A percentile compares a stretch with the other conserved stretches of the same genome.
Evolutionary conservation across 2,797 vertebrate species (phyloP).

Genomic region (Eulemur rubriventer): DNA sequence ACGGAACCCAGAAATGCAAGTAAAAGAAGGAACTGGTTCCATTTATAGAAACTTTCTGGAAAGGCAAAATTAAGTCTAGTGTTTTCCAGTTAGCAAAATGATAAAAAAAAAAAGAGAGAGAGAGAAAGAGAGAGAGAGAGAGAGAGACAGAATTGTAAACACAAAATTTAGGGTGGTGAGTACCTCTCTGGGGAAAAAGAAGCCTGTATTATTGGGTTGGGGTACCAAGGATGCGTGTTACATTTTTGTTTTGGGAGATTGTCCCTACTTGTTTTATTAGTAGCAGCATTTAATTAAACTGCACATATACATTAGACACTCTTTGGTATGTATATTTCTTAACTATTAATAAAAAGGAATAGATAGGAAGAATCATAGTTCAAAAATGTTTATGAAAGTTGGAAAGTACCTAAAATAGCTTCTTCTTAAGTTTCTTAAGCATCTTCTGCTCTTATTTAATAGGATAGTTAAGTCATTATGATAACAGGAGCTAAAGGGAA

Average conservation of each 20-base stretch:
- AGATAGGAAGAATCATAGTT: not conserved
- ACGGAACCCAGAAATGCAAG: not conserved
- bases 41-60: not conserved
- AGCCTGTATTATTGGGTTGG: not conserved
- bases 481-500: not conserved
- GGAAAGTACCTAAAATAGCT: not conserved
- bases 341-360: not conserved
- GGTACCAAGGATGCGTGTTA: not conserved
- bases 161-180: not conserved
- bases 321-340: not conserved
- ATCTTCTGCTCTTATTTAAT: not conserved
- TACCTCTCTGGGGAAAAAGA: not conserved
- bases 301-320: not conserved
- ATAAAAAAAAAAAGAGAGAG: not conserved
- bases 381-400: not conserved
- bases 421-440: not conserved
- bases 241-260: not conserved
- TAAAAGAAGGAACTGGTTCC: not conserved
- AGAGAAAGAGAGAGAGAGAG: not conserved
- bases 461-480: not conserved
- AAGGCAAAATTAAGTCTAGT: not conserved
- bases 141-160: not conserved
- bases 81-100: not conserved
- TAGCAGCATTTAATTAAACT: not conserved
- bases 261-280: not conserved